Conservation (phyloP, 2,888 invertebrate genomes). For the Margaritifera margaritifera region DNA sequence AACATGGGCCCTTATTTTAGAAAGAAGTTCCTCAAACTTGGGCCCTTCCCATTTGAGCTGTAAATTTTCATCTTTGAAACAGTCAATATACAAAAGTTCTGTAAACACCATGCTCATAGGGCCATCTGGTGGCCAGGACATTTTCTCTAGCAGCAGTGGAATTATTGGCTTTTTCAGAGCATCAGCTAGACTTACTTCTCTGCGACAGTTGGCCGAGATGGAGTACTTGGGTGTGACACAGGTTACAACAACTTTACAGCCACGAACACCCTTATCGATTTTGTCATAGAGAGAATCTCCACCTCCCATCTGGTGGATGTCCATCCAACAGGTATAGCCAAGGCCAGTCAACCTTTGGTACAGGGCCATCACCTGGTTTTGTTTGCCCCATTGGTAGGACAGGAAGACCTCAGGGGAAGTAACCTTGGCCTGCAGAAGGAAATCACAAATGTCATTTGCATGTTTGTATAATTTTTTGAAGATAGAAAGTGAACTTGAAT, state of each 20-base stretch:
- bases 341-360: slow-evolving; percentile 55
- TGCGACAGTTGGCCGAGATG: slow-evolving; percentile 67
- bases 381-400: slow-evolving; percentile 71
- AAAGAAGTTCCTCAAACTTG: slow-evolving; percentile 50
- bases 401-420: slow-evolving; percentile 61
- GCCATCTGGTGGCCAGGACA: slow-evolving; percentile 68
- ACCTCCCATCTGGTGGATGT: slow-evolving; percentile 71
- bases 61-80: slow-evolving; percentile 40
- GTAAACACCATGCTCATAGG: slow-evolving; percentile 70
- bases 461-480: not conserved
- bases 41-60: slow-evolving; percentile 52
- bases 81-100: slow-evolving; percentile 64
- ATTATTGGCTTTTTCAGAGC: slow-evolving; percentile 67
- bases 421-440: slow-evolving; percentile 12
- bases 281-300: slow-evolving; percentile 71
- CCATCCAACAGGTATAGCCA: slow-evolving; percentile 68
- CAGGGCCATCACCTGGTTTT: slow-evolving; percentile 61
- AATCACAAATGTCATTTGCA: not conserved
- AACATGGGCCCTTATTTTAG: slow-evolving; percentile 26
- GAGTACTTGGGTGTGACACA: slow-evolving; percentile 69
- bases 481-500: not conserved
- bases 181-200: slow-evolving; percentile 68
- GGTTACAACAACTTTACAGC: slow-evolving; percentile 61
- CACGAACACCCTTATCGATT: slow-evolving; percentile 66
- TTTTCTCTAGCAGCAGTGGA: slow-evolving; percentile 65